Evolutionary conservation across 2,113 vertebrate genomes (phyloP).

Genomic region (Pollimyrus isidori): DNA sequence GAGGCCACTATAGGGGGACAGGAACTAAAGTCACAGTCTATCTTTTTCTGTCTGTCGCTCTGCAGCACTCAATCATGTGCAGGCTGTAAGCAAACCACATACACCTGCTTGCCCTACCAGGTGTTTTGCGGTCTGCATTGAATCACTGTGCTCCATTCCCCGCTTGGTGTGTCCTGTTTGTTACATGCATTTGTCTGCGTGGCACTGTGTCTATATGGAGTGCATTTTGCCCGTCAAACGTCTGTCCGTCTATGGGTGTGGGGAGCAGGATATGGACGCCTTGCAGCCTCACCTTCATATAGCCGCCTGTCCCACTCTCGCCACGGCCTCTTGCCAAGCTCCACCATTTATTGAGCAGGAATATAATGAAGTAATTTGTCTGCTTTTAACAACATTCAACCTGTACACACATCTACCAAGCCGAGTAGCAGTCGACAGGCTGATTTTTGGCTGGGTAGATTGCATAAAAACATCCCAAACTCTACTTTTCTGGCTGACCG

Average conservation of each 20-base stretch:
- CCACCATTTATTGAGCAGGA: not conserved
- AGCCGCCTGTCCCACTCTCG: not conserved
- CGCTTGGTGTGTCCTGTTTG: not conserved
- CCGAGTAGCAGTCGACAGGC: not conserved
- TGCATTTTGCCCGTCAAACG: not conserved
- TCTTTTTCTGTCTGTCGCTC: not conserved
- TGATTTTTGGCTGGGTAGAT: not conserved
- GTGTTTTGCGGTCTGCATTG: not conserved
- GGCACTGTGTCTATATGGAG: not conserved
- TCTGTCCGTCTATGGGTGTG: not conserved
- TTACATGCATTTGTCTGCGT: not conserved
- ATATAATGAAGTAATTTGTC: not conserved
- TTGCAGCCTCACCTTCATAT: not conserved
- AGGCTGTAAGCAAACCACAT: not conserved
- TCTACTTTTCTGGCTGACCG: not conserved
- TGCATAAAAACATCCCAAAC: not conserved
- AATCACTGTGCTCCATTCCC: not conserved
- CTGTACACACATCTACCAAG: not conserved
- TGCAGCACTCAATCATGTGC: not conserved
- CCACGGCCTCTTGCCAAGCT: not conserved
- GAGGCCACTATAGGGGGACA: not conserved
- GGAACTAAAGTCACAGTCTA: constrained; percentile 1
- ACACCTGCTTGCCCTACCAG: not conserved
- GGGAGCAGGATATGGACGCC: not conserved
- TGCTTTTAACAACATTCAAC: not conserved